Percentiles rank a stretch among this genome's conserved stretches.
Conservation (phyloP, 2,888 invertebrate genomes). For the Orthonevra nobilis region DNA sequence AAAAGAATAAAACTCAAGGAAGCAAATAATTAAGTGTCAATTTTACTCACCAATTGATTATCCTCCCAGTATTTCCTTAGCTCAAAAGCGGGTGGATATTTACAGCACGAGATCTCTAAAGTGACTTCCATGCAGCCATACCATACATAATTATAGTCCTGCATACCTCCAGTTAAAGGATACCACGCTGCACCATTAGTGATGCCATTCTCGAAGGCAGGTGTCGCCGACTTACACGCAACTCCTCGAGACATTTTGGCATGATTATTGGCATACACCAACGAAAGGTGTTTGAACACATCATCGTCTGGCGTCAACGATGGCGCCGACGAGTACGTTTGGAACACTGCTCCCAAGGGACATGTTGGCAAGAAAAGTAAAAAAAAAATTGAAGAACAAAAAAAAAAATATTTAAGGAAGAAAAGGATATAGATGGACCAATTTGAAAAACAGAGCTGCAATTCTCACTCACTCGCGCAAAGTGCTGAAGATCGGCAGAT, state of each 20-base stretch:
- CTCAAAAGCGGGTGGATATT: conserved; percentile 91
- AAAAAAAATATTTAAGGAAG: neutral
- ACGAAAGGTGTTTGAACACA: conserved; percentile 91
- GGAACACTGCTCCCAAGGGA: conserved; percentile 89
- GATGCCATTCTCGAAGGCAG: conserved; percentile 92
- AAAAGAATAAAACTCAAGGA: conserved; percentile 67
- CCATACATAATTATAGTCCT: conserved; percentile 95
- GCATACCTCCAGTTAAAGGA: conserved; percentile 86
- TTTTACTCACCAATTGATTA: conserved; percentile 86
- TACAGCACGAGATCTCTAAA: conserved; percentile 95
- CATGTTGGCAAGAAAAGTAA: conserved; percentile 79
- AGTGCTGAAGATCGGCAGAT: conserved; percentile 88
- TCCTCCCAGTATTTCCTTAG: conserved; percentile 93
- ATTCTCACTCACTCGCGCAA: conserved; percentile 85
- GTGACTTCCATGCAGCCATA: conserved; percentile 98
- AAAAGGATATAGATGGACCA: neutral
- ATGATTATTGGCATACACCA: conserved; percentile 92
- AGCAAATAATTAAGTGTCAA: neutral
- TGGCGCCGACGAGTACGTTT: conserved; percentile 90
- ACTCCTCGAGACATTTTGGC: conserved; percentile 93
- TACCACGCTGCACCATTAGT: conserved; percentile 98
- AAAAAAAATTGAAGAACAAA: conserved; percentile 33
- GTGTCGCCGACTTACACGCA: conserved; percentile 88
- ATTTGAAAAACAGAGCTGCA: neutral
- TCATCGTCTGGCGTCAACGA: conserved; percentile 95